Evolutionary conservation across 2,888 invertebrate species (phyloP), one percentile per base, ranked within the genome.

Genomic region (Spilarctia lutea): DNA sequence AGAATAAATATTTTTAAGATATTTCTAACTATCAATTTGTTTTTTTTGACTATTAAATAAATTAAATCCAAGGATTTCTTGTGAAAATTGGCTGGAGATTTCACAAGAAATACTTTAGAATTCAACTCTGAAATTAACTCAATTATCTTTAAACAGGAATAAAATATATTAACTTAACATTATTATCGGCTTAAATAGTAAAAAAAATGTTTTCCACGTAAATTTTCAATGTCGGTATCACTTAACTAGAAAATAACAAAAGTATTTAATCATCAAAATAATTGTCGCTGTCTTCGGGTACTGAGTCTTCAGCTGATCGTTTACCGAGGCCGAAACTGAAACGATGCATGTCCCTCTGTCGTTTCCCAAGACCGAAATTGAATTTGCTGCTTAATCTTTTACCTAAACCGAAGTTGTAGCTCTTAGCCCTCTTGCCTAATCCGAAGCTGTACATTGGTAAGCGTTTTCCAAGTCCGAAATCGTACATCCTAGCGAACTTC

Each of bases 261-360:
- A 82, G 52, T 78, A 84, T 89, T 91, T 93, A 95, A 84, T 95
- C 76, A 24, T 76, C 94, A 79, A 86, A 83, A 82, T 91, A 92
- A 81, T 89, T 91, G 73, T 93, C 92, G 81, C 85, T 87, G 66
- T 92, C 91, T 48, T 93, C 93, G n/a, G 86, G 81, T 60, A 88
- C 85, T 48, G 78, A 77, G 20, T 89, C 87, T 27, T 94, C 92
- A 39, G 85, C 90, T 1, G 95, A 94, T 70, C 96, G 90, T 82
- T 97, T 96, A 10, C 97, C 97, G 1, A 97, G 91, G 16, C 96
- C 96, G 81, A 97, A 96, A 74, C 93, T 96, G 89, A 96, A 97
- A 60, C 96, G 93, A 76, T 94, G 93, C 83, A 94, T 86, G 81
- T 96, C 93, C 68, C 95, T 87, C 90, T 96, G 94, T 81, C 97